Percentiles rank a stretch among this genome's conserved stretches.
These are phyloP conservation scores for Wiebesia pumilae DNA, from an alignment of 1,140 invertebrate genomes.

Conservation along the genomic window DNA sequence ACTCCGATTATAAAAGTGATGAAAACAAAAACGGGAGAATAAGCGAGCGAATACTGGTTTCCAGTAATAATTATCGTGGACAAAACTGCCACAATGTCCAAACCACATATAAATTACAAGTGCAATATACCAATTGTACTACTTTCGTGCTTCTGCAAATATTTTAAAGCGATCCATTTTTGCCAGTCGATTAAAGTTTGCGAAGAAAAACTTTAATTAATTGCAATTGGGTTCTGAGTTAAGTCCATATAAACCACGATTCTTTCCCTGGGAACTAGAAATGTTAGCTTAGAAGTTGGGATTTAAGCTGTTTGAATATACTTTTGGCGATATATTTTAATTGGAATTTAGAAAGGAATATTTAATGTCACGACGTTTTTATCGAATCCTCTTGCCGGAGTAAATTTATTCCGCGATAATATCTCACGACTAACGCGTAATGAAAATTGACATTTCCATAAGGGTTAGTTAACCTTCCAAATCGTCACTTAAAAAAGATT, in stretches of 20 bases:
- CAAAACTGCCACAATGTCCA: background rate
- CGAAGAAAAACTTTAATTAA: background rate
- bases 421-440: background rate
- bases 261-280: no score
- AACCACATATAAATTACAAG: background rate
- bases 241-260: background rate
- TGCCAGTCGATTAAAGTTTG: background rate
- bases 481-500: constrained; percentile 24
- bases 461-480: constrained; percentile 4
- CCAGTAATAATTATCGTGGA: background rate
- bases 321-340: background rate
- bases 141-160: no score
- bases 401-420: background rate
- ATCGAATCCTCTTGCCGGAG: background rate
- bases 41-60: background rate
- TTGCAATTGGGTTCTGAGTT: no score
- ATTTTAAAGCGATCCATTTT: background rate
- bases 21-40: background rate
- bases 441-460: background rate
- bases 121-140: no score
- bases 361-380: background rate
- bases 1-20: background rate
- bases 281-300: no score
- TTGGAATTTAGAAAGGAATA: background rate
- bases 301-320: no score